Evolutionary conservation across 2,113 vertebrate genomes (phyloP).

Genomic region (Tragelaphus strepsiceros): DNA sequence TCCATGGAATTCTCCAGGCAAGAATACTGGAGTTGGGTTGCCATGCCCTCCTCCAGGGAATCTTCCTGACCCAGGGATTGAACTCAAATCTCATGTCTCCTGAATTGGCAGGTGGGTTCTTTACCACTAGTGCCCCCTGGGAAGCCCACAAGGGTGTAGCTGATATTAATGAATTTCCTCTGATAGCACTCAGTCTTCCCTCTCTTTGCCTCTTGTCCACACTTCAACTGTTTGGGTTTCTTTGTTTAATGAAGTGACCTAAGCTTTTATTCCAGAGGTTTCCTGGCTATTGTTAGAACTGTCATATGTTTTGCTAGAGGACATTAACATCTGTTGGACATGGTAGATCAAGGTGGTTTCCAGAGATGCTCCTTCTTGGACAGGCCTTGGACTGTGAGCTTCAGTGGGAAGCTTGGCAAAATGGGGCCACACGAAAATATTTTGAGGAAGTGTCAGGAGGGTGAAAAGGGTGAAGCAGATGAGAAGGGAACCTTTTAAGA

Average conservation of each 20-base stretch:
- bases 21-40: background rate
- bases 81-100: background rate
- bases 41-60: background rate
- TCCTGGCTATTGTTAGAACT: background rate
- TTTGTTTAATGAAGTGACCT: background rate
- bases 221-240: background rate
- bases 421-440: background rate
- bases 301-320: background rate
- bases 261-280: background rate
- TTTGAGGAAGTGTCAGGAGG: background rate
- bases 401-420: background rate
- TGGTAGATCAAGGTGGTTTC: background rate
- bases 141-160: background rate
- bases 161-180: background rate
- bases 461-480: background rate
- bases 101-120: background rate
- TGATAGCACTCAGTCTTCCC: background rate
- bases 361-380: background rate
- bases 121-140: background rate
- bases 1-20: background rate
- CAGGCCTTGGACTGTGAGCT: background rate
- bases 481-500: background rate
- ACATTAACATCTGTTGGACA: background rate
- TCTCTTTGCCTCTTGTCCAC: background rate
- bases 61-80: background rate